Conservation (phyloP, 92 coral and sea anemone species). For the Epizoanthus rinbou region DNA sequence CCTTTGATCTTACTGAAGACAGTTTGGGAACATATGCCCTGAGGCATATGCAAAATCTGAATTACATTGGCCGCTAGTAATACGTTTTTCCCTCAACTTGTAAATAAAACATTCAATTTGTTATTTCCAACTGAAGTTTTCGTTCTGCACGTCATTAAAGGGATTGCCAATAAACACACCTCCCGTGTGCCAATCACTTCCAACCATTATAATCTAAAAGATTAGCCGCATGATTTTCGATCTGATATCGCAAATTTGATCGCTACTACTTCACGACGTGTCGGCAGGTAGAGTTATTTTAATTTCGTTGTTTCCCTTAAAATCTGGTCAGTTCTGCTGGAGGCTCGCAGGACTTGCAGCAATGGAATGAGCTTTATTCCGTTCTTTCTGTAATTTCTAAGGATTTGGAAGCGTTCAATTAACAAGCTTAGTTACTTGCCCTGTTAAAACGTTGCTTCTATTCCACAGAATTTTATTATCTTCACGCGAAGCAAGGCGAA, state of each 20-base stretch:
- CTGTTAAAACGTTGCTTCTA: not conserved
- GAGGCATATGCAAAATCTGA: not conserved
- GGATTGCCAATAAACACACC: constrained; percentile 7
- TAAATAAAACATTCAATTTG: constrained; percentile 41
- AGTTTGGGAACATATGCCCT: not conserved
- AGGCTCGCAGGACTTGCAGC: not conserved
- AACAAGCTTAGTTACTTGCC: not conserved
- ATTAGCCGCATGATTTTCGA: constrained; percentile 25
- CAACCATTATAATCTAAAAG: constrained; percentile 16
- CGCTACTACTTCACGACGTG: constrained; percentile 26
- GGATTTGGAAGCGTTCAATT: not conserved
- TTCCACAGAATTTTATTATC: not conserved
- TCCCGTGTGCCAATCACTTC: constrained; percentile 18
- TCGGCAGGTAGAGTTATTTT: constrained; percentile 3
- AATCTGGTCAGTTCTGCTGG: constrained; percentile 32
- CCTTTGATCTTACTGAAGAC: not conserved
- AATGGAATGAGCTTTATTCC: not conserved
- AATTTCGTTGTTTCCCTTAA: not conserved
- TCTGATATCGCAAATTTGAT: constrained; percentile 30
- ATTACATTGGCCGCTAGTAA: constrained; percentile 6
- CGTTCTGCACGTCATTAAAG: constrained; percentile 26
- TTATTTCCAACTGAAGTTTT: constrained; percentile 19
- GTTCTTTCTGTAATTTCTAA: not conserved
- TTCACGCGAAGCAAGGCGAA: not conserved
- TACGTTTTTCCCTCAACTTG: not conserved